Conservation (phyloP, 2,113 vertebrate species). For the Malaclemys terrapin region DNA sequence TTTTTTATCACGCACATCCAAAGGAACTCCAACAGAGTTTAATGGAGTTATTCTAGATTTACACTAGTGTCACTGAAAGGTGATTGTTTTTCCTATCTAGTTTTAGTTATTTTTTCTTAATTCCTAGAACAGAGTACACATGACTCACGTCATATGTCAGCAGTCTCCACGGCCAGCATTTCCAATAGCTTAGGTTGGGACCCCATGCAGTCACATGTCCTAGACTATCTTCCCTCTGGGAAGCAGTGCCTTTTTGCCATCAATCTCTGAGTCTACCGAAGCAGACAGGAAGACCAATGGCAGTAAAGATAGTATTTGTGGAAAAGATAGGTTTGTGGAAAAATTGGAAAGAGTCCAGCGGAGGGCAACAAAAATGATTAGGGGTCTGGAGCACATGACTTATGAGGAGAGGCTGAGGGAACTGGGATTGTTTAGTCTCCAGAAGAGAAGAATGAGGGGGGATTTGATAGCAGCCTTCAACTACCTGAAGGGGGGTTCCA, state of each 20-base stretch:
- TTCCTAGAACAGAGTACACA: background rate
- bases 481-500: too few species aligned
- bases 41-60: background rate
- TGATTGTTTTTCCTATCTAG: background rate
- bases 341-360: too few species aligned
- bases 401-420: too few species aligned
- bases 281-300: background rate
- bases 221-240: background rate
- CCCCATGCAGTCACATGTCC: background rate
- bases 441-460: too few species aligned
- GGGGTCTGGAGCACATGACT: too few species aligned
- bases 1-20: background rate
- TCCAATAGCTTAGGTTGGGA: background rate
- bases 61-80: background rate
- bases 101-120: background rate
- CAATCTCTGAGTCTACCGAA: background rate
- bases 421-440: too few species aligned
- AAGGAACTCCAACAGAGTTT: background rate
- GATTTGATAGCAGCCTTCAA: too few species aligned
- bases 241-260: background rate
- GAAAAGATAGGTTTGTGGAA: too few species aligned
- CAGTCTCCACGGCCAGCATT: background rate
- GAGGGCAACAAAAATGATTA: too few species aligned
- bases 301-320: background rate
- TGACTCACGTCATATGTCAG: background rate